Evolutionary conservation across 2,797 vertebrate genomes (phyloP).

Genomic region (Eulemur coronatus): DNA sequence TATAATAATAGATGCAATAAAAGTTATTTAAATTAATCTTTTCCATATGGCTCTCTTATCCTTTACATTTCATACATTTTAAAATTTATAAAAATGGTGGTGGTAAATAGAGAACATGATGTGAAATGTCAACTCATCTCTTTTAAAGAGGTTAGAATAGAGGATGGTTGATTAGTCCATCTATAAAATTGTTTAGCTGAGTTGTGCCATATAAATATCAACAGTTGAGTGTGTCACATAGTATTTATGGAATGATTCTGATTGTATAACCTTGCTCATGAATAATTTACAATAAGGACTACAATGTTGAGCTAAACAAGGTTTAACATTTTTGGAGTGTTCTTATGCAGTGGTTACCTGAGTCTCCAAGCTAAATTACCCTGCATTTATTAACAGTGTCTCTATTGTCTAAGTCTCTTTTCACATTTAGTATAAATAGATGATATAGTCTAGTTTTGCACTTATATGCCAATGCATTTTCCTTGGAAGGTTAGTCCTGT

Average conservation of each 20-base stretch:
- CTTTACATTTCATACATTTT: conserved; percentile 36
- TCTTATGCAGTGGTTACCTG: neutral
- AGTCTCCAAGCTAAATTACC: neutral
- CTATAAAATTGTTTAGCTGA: conserved; percentile 1
- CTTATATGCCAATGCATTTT: neutral
- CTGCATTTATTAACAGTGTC: neutral
- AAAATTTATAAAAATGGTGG: neutral
- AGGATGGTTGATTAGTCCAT: neutral
- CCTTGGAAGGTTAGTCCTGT: conserved; percentile 1
- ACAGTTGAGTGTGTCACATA: neutral
- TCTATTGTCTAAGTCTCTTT: neutral
- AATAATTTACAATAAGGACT: conserved; percentile 1
- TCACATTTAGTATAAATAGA: neutral
- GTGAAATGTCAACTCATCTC: conserved; percentile 35
- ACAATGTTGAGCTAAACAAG: neutral
- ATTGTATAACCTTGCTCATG: conserved; percentile 10
- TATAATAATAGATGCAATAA: conserved; percentile 33
- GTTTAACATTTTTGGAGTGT: conserved; percentile 3
- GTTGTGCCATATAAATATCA: neutral
- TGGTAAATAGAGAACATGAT: conserved; percentile 36
- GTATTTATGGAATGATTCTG: conserved; percentile 30
- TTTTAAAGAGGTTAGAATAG: conserved; percentile 13
- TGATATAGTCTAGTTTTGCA: neutral
- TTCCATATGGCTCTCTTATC: conserved; percentile 41
- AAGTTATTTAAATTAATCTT: conserved; percentile 59